phyloP scores from a whole-genome alignment of 2,888 invertebrate genomes.

The Dorcus parallelipipedus region DNA sequence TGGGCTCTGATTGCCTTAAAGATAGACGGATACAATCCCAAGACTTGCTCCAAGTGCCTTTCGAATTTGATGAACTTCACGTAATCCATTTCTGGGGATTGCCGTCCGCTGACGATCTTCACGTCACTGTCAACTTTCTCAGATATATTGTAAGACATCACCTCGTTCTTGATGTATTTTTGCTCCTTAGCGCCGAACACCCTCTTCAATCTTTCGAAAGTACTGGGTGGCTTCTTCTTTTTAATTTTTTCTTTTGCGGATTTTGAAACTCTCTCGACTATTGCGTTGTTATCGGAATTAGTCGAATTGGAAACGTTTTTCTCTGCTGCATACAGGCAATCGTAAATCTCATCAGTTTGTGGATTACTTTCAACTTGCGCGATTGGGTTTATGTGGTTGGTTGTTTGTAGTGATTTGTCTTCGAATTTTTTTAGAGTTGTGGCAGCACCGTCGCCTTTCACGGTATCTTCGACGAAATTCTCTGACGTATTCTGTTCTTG shows the following conservation, averaged over 20 bases:
- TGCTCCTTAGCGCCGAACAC: constrained; percentile 4
- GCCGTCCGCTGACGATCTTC: not conserved
- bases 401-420: constrained; percentile 16
- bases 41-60: constrained; percentile 13
- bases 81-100: constrained; percentile 7
- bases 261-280: not conserved
- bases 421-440: constrained; percentile 1
- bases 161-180: not conserved
- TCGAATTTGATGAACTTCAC: constrained; percentile 13
- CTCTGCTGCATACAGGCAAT: not conserved
- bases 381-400: not conserved
- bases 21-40: constrained; percentile 14
- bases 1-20: constrained; percentile 16
- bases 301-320: no score
- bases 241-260: not conserved
- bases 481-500: not conserved
- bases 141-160: not conserved
- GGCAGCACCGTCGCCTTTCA: not conserved
- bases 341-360: not conserved
- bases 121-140: not conserved
- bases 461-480: not conserved
- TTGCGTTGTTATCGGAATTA: not conserved
- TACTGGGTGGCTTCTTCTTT: constrained; percentile 1
- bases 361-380: no score
- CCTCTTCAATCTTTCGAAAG: constrained; percentile 2